Base-by-base conservation (phyloP, 53 echinoderm and acorn worm species). In the Paracentrotus lividus region DNA sequence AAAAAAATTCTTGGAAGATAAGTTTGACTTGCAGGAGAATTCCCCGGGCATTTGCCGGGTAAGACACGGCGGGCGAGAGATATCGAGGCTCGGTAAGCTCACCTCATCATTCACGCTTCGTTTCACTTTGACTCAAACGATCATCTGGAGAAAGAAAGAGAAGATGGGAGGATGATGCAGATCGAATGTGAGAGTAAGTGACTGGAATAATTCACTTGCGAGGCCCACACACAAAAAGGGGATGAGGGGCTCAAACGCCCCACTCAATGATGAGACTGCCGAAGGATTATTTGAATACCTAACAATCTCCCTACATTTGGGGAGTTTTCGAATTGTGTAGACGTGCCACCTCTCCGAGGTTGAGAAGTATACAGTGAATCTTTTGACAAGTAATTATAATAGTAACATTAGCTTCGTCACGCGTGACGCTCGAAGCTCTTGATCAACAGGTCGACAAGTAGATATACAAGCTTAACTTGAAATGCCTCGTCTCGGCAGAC, bases 81-180 rank as follows among this genome's bases (percentile, higher is more conserved):
- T 29, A 53, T 49, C 29, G 15, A 34, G 53, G 29, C 12, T 31
- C 52, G 47, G 52, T 51, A 91, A 91, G 91, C 36, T 49, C 29
- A 49, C 54, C 91, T 52, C 91, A 91, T 91, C 76, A 91, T 91
- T 91, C 77, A 76, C 91, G 91, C 53, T 16, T 75, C 76, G 52
- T 69, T 75, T 90, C 64, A 66, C 43, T 0, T 29, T 29, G 24
- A 9, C 88, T 88, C 88, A 23, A 24, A 58, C 38, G 59, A 88
- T 52, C 84, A 20, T 34, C 57, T 14, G 23, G 53, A 87, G 56
- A 55, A 36, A 34, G 20, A 38, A 52, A 55, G 53, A 54, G 87
- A 87, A 56, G 58, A 87, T 53, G 56, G 49, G 56, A 58, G 18
- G 57, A 38, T 54, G 53, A 87, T 27, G 84, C 8, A 49, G 47